Conservation (phyloP, 37 sponge, comb jelly and placozoan species). For the Amphimedon queenslandica region DNA sequence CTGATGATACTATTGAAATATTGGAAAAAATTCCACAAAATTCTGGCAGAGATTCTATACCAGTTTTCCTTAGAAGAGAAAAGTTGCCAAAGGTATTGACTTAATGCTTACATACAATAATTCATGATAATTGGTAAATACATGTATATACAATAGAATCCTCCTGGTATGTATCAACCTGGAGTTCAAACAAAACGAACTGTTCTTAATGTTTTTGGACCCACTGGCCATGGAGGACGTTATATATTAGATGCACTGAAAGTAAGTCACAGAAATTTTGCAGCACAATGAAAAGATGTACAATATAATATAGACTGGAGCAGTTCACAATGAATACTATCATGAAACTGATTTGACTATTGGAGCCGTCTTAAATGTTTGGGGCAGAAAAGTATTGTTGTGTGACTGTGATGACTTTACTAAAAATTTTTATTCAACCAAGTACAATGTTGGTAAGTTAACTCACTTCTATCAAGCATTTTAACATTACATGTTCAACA, state of each 20-base stretch:
- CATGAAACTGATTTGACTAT: conserved; percentile 80
- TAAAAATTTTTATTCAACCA: conserved; percentile 80
- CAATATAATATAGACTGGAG: conserved; percentile 76
- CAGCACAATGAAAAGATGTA: background rate
- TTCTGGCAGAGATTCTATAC: conserved; percentile 88
- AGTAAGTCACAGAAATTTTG: conserved; percentile 27
- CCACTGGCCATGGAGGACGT: conserved; percentile 90
- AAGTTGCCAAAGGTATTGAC: conserved; percentile 71
- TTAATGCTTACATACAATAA: background rate
- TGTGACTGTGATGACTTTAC: conserved; percentile 97
- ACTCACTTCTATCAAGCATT: background rate
- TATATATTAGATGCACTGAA: conserved; percentile 87
- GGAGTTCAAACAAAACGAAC: conserved; percentile 88
- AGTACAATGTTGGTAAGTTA: conserved; percentile 80
- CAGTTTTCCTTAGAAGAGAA: conserved; percentile 81
- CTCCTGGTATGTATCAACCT: conserved; percentile 68
- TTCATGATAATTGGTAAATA: background rate
- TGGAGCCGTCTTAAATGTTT: conserved; percentile 80
- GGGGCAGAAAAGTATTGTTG: conserved; percentile 85
- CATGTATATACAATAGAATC: too few species aligned
- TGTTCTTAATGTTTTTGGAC: conserved; percentile 97
- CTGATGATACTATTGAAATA: conserved; percentile 94
- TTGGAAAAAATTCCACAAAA: conserved; percentile 84
- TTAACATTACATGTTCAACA: conserved; percentile 12
- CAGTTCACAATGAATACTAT: conserved; percentile 72